Conservation (phyloP, 2,113 vertebrate genomes). For the Austrofundulus limnaeus region DNA sequence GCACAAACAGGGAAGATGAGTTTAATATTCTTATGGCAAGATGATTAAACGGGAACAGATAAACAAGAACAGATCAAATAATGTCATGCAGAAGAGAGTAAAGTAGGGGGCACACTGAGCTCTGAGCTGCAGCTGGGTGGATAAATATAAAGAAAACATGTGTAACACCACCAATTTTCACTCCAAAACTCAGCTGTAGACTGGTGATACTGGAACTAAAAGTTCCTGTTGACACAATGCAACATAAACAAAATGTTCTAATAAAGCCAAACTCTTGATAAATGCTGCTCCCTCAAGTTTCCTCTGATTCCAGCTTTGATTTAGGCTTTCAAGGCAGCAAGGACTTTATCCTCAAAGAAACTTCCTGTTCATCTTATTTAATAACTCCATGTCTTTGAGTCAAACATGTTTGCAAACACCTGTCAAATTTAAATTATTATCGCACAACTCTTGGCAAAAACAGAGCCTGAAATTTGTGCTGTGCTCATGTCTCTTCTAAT, state of each 20-base stretch:
- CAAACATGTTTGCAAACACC: conserved; percentile 12
- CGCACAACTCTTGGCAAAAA: conserved; percentile 24
- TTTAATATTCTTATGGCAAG: conserved; percentile 7
- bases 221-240: not conserved
- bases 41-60: not conserved
- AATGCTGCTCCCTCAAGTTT: conserved; percentile 13
- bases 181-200: not conserved
- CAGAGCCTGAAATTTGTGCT: conserved; percentile 9
- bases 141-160: no score
- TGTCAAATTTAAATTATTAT: no score
- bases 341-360: conserved; percentile 34
- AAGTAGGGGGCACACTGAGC: not conserved
- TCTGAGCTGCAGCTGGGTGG: no score
- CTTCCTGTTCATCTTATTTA: conserved; percentile 15
- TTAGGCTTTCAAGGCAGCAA: conserved; percentile 10
- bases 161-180: not conserved
- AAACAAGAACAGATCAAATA: not conserved
- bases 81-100: not conserved
- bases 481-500: conserved; percentile 43
- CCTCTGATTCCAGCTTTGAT: conserved; percentile 27
- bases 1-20: conserved; percentile 26
- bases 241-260: conserved; percentile 1
- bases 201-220: not conserved
- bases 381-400: conserved; percentile 34
- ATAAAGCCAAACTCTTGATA: conserved; percentile 1